A percentile compares a stretch with the other conserved stretches of the same genome.
Conservation (phyloP, 2,888 invertebrate genomes). For the Cyclophora punctaria region DNA sequence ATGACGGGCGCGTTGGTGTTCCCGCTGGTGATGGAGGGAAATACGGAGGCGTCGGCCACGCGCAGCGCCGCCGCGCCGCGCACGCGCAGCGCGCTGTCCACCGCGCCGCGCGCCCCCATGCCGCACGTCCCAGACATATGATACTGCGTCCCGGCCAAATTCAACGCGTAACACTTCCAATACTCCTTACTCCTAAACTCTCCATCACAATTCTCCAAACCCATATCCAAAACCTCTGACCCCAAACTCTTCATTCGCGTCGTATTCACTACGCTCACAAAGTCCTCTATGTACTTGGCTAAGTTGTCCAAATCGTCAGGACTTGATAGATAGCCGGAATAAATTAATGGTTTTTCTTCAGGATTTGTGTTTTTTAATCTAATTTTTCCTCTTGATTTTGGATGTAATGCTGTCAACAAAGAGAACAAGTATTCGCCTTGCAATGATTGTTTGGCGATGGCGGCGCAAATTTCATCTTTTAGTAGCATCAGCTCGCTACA, state of each 20-base stretch:
- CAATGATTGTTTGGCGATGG: conserved; percentile 20
- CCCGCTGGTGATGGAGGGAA: conserved; percentile 77
- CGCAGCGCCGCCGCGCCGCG: conserved; percentile 72
- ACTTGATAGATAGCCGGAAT: conserved; percentile 32
- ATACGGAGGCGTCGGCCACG: conserved; percentile 78
- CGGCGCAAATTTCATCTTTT: conserved; percentile 28
- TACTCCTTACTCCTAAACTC: conserved; percentile 36
- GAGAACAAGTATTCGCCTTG: conserved; percentile 27
- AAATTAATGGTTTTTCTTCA: conserved; percentile 28
- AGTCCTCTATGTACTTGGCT: conserved; percentile 23
- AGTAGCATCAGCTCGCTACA: conserved; percentile 28
- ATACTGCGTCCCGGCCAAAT: conserved; percentile 32
- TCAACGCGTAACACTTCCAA: conserved; percentile 44
- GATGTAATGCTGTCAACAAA: conserved; percentile 29
- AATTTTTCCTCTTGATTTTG: conserved; percentile 36
- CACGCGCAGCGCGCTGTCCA: conserved; percentile 38
- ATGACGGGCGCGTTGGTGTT: conserved; percentile 76
- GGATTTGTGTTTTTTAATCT: conserved; percentile 32
- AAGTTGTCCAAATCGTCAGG: conserved; percentile 23
- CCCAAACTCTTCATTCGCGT: conserved; percentile 19
- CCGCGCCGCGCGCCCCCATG: conserved; percentile 28
- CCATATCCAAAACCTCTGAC: conserved; percentile 22
- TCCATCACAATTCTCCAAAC: conserved; percentile 30
- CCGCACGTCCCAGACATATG: conserved; percentile 33
- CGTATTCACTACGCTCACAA: conserved; percentile 22